A percentile compares a stretch with the other conserved stretches of the same genome.
Conservation (phyloP, 2,113 vertebrate species). For the Pandion haliaetus region DNA sequence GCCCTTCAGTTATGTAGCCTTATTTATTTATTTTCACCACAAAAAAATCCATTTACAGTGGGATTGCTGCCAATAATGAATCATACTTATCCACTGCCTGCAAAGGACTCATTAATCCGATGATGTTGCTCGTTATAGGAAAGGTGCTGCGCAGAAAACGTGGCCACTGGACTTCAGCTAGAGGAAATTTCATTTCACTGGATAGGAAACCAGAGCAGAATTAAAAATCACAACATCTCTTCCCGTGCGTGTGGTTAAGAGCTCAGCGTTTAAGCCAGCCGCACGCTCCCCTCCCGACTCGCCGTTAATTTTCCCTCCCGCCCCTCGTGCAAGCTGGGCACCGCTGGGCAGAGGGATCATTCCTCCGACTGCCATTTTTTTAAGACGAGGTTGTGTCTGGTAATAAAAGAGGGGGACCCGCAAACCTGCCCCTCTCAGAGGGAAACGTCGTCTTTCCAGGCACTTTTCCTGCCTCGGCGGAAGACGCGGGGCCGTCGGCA, state of each 20-base stretch:
- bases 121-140: background rate
- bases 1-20: background rate
- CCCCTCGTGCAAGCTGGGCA: rapidly evolving
- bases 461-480: background rate
- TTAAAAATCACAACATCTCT: background rate
- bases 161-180: background rate
- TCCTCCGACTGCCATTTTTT: background rate
- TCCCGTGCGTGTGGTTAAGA: background rate
- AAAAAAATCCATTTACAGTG: background rate
- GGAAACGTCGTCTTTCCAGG: rapidly evolving
- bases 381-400: background rate
- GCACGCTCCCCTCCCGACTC: rapidly evolving
- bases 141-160: background rate
- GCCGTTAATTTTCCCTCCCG: background rate
- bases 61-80: background rate
- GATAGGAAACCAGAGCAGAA: background rate
- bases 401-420: background rate
- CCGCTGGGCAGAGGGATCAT: background rate
- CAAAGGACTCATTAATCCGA: background rate
- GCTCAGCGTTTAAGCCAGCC: rapidly evolving
- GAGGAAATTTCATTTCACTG: background rate
- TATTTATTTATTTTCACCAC: constrained; percentile 1
- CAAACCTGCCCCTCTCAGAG: background rate
- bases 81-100: background rate
- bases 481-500: rapidly evolving